Evolutionary conservation across 1,140 invertebrate species (phyloP), one percentile per base, ranked within the genome.

Genomic region (Lasioglossum albipes): DNA sequence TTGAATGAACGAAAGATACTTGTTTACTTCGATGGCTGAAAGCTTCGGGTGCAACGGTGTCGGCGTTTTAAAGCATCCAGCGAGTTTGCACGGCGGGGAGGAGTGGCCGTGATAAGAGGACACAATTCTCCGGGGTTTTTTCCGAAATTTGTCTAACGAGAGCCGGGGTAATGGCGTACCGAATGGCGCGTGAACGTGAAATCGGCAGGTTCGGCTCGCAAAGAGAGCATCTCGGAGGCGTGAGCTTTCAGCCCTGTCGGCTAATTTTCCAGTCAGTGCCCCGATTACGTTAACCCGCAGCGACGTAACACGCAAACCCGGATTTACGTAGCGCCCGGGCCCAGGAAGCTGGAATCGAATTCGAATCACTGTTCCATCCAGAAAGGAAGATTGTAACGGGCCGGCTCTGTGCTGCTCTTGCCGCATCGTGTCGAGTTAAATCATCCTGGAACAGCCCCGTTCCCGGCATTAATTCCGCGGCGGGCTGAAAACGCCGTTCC

Each of bases 181-280:
- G 65, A 76, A 59, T 31, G 36, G 13, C 31, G 45, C 65, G 49
- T 69, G 41, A 70, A 49, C 68, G 59, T 2, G 71, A 42, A 78
- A 72, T 72, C 59, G 57, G 20, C 16, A 54, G 52, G 16, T 54
- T 54, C 52, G 52, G 6, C 52, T 9, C 45, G 45, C 9, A 49
- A 16, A 27, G n/a, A 13, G 16, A 16, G 52, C 49, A 69, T 68
- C 76, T 72, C 70, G n/a, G 62, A 73, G 36, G 42, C 69, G 69
- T 45, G 69, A 73, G 45, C 69, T 73, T 79, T 66, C 77, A 42
- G 69, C 69, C 18, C 61, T 73, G 69, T 79, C 70, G 70, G 49
- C 69, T 79, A 79, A 79, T 79, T 79, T 79, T 79, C 77, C 77
- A 79, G 77, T 66, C 70, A 27, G 49, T 79, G 61, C 61, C 49